Conservation (phyloP, 2,888 invertebrate genomes). For the Mechanitis messenoides region DNA sequence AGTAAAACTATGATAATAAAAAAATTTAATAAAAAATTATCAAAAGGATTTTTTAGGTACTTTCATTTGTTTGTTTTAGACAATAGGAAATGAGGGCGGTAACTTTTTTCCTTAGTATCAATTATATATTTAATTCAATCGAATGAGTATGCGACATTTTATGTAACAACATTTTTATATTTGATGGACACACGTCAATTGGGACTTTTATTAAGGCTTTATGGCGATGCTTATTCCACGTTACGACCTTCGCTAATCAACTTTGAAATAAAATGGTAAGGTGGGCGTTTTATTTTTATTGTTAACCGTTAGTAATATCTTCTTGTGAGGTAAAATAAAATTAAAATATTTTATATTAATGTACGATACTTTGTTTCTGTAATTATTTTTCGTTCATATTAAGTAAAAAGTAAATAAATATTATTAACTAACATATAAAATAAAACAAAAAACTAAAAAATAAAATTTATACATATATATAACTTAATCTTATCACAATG, state of each 20-base stretch:
- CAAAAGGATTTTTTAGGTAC: too few relatives aligned
- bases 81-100: too few relatives aligned
- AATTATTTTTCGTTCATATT: too few relatives aligned
- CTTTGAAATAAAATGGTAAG: constrained; percentile 17
- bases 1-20: too few relatives aligned
- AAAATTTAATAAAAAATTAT: too few relatives aligned
- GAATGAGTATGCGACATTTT: not conserved
- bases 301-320: constrained; percentile 13
- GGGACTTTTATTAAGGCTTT: constrained; percentile 10
- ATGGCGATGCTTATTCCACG: constrained; percentile 4
- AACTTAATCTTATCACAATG: too few relatives aligned
- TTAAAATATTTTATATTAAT: not conserved
- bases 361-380: too few relatives aligned
- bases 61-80: too few relatives aligned
- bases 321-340: constrained; percentile 1
- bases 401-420: too few relatives aligned
- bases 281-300: constrained; percentile 16
- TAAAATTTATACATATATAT: too few relatives aligned
- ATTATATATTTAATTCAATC: not conserved
- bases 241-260: constrained; percentile 15
- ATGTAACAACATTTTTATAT: constrained; percentile 3
- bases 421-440: too few relatives aligned
- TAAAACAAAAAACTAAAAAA: too few relatives aligned
- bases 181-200: constrained; percentile 14
- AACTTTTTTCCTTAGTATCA: not conserved